phyloP scores from a whole-genome alignment of 1,140 invertebrate genomes.

The Paralvinella palmiformis region DNA sequence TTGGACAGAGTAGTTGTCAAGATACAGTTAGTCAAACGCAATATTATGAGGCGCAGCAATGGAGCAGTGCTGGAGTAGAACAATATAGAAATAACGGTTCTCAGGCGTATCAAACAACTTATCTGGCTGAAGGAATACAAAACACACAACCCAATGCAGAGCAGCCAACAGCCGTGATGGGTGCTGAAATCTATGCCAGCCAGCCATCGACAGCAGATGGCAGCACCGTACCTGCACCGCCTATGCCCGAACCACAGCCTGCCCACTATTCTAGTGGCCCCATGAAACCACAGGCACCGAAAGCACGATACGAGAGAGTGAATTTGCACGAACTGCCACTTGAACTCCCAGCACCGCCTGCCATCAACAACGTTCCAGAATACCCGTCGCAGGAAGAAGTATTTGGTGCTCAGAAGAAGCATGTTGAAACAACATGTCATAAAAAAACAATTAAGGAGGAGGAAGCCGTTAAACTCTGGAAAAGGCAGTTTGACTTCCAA shows the following conservation, averaged over 20 bases:
- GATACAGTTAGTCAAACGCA: no score
- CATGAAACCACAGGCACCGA: constrained; percentile 8
- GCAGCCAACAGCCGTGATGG: background rate
- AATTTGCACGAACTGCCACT: constrained; percentile 11
- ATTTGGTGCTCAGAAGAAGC: no score
- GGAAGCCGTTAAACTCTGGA: constrained; percentile 6
- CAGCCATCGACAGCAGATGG: no score
- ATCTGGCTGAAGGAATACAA: no score
- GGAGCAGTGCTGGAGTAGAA: no score
- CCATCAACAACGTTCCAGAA: background rate
- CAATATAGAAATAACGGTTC: no score
- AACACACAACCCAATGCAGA: background rate
- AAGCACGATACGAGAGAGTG: background rate
- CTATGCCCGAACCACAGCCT: constrained; percentile 1
- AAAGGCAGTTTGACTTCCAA: constrained; percentile 10
- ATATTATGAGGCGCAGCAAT: no score
- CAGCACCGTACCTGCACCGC: no score
- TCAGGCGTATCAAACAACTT: no score
- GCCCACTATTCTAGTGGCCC: constrained; percentile 11
- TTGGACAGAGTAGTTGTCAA: no score
- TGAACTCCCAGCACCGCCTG: constrained; percentile 6
- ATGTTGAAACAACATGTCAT: background rate
- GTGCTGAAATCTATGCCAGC: no score
- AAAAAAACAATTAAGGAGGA: background rate
- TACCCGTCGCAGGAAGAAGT: constrained; percentile 14